Base-by-base conservation (phyloP, 2,888 invertebrate genomes). In the Pachydiplax longipennis region DNA sequence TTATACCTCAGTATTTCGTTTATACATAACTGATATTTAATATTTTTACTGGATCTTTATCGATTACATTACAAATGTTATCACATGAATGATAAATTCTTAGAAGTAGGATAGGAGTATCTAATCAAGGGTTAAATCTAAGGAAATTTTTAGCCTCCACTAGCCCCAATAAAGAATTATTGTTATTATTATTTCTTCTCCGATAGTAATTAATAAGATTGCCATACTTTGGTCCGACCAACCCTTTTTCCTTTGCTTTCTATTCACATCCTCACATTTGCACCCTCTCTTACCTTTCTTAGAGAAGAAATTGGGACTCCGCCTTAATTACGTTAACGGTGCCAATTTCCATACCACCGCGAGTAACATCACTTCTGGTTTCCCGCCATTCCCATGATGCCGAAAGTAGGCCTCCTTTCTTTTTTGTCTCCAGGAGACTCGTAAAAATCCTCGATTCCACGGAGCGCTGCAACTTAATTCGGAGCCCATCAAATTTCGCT, bases 281-380 rank as follows among this genome's bases (percentile, higher is more conserved):
- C 35, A 10, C 31, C 18, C 35, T 4, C 0, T 48, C 35, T 61
- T 37, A 15, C 65, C 44, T 44, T 44, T 44, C 18, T 53, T 18
- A 15, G 58, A 15, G 58, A 35, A 58, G 58, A 58, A 83, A 35
- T 83, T 44, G 6, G 18, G 35, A 22, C 83, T 83, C 53, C 58
- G 35, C 53, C 35, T 53, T 83, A 83, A 83, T 83, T 83, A 35
- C 83, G n/a, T 53, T 53, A 58, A 58, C 53, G 83, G 58, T 35
- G 53, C 83, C 58, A 83, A 83, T 83, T 83, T 83, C 83, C 83
- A 83, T 83, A 31, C 83, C 58, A 31, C 25, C 73, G 25, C 73
- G 73, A 73, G 35, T 25, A 35, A 35, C 83, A 83, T 83, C 83
- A 4, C 83, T 53, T 8, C 31, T 35, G 35, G 31, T 58, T 83